phyloP scores from a whole-genome alignment of 2,888 invertebrate species.

The Andrena praecox region DNA sequence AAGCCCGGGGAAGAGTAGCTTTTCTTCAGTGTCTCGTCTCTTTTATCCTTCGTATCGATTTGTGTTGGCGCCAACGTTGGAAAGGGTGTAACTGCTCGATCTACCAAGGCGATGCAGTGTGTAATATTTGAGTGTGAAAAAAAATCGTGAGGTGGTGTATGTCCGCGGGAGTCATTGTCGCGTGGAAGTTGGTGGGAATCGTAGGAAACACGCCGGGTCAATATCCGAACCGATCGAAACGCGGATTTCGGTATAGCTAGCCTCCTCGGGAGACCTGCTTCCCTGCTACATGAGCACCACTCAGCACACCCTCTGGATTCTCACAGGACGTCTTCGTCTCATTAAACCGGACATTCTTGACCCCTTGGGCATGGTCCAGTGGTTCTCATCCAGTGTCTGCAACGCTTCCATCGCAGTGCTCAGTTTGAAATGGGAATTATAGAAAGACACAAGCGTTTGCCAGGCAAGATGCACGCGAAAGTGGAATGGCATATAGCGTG shows the following conservation, averaged over 20 bases:
- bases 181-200: background rate
- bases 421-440: background rate
- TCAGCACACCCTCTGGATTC: slow-evolving; percentile 81
- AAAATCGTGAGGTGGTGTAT: background rate
- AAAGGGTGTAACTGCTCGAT: background rate
- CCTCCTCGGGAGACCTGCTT: slow-evolving; percentile 65
- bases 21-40: background rate
- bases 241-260: slow-evolving; percentile 47
- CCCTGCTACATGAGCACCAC: slow-evolving; percentile 78
- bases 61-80: no score
- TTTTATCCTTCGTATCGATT: slow-evolving; percentile 28
- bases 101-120: background rate
- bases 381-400: background rate
- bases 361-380: background rate
- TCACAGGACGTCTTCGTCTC: slow-evolving; percentile 73
- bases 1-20: background rate
- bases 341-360: slow-evolving; percentile 8
- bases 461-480: no score
- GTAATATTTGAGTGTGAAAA: no score
- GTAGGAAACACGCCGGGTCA: background rate
- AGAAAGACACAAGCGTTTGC: background rate
- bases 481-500: no score
- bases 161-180: background rate
- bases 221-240: slow-evolving; percentile 55
- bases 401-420: background rate